Percentiles rank a stretch among this genome's conserved stretches.
These are phyloP conservation scores for Drosophila mimetica DNA, from an alignment of 2,888 invertebrate species.

Conservation along the genomic window DNA sequence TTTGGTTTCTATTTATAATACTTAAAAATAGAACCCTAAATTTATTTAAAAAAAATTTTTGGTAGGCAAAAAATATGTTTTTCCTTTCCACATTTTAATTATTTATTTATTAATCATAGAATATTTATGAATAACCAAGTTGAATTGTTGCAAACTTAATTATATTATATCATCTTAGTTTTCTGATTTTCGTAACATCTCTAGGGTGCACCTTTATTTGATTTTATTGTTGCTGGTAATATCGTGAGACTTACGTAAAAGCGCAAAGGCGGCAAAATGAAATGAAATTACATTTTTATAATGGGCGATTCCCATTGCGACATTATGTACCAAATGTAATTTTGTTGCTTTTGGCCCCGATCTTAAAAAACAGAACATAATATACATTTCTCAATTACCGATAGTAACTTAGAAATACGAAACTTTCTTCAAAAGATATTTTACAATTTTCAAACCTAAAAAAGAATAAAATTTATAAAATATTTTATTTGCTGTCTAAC, in stretches of 20 bases:
- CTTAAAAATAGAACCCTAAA: too few relatives aligned
- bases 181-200: constrained; percentile 1
- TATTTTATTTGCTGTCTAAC: neutral
- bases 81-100: too few relatives aligned
- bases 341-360: neutral
- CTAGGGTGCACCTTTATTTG: constrained; percentile 1
- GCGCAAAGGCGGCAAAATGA: constrained; percentile 76
- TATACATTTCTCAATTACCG: neutral
- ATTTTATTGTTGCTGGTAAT: constrained; percentile 25
- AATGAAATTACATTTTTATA: constrained; percentile 74
- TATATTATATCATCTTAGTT: neutral
- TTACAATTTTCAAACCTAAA: too few relatives aligned
- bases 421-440: too few relatives aligned
- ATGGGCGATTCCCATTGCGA: constrained; percentile 76
- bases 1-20: too few relatives aligned
- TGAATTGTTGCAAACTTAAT: too few relatives aligned
- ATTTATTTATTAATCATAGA: too few relatives aligned
- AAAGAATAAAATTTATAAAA: too few relatives aligned
- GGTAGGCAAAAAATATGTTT: too few relatives aligned
- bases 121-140: too few relatives aligned
- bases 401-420: too few relatives aligned
- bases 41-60: too few relatives aligned
- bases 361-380: neutral
- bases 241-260: constrained; percentile 68
- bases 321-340: constrained; percentile 27